Conservation (phyloP, 2,888 invertebrate species). For the Mythimna albipuncta region DNA sequence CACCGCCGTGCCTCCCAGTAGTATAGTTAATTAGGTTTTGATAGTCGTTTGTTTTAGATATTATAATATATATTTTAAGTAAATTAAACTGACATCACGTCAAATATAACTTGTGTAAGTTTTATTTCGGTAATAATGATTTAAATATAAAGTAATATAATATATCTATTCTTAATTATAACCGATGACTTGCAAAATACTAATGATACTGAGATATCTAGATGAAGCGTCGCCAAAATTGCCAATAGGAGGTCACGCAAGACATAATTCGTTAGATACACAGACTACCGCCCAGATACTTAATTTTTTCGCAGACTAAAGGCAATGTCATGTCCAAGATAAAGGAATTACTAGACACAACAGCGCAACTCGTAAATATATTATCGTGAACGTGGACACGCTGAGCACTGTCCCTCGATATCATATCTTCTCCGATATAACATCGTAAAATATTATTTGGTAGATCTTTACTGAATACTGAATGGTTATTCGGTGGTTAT, state of each 20-base stretch:
- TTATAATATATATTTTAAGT: no score
- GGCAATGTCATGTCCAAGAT: conserved; percentile 38
- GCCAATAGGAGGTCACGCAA: neutral
- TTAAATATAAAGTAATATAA: neutral
- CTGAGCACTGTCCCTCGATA: conserved; percentile 19
- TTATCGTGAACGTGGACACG: conserved; percentile 42
- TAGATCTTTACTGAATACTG: conserved; percentile 30
- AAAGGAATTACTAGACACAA: conserved; percentile 48
- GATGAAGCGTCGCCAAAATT: neutral
- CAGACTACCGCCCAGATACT: conserved; percentile 10
- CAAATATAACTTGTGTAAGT: no score
- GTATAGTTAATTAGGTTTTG: conserved; percentile 25
- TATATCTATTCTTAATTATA: neutral
- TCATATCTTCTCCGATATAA: conserved; percentile 25
- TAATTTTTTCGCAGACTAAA: conserved; percentile 11
- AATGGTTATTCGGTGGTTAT: conserved; percentile 15
- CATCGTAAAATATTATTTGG: conserved; percentile 25
- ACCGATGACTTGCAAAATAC: conserved; percentile 4
- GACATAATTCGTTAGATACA: conserved; percentile 7
- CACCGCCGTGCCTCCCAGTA: neutral
- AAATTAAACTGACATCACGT: no score
- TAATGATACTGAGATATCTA: conserved; percentile 1
- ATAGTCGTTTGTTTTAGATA: conserved; percentile 13
- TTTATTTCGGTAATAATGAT: neutral
- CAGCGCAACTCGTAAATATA: conserved; percentile 47